Evolutionary conservation across 2,888 invertebrate species (phyloP).

Genomic region (Venustoraphidia nigricollis): DNA sequence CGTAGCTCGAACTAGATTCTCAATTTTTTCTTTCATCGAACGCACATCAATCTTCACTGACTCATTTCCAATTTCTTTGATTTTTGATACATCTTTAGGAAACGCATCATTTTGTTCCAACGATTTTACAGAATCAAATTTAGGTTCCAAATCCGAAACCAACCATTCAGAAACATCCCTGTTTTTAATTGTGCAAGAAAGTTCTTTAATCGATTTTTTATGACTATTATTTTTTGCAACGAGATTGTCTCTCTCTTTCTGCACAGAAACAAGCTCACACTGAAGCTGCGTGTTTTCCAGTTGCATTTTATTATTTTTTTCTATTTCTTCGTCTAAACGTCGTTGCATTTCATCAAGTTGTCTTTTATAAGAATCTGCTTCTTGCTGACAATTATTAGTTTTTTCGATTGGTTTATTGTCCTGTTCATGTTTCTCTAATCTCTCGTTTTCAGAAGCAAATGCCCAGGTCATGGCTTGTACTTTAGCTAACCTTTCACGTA

Average conservation of each 20-base stretch:
- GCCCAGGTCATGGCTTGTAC: slow-evolving; percentile 70
- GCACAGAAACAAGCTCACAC: slow-evolving; percentile 57
- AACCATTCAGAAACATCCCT: not conserved
- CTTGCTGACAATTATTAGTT: slow-evolving; percentile 76
- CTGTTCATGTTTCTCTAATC: slow-evolving; percentile 84
- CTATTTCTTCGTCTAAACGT: slow-evolving; percentile 75
- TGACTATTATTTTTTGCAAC: slow-evolving; percentile 68
- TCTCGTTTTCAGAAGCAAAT: slow-evolving; percentile 80
- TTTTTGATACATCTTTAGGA: no score
- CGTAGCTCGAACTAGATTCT: no score
- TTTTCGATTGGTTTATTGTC: slow-evolving; percentile 77
- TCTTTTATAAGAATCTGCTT: slow-evolving; percentile 86
- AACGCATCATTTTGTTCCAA: no score
- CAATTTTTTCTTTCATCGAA: no score
- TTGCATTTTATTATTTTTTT: slow-evolving; percentile 73
- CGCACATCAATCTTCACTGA: no score
- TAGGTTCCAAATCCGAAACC: no score
- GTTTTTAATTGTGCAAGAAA: slow-evolving; percentile 39
- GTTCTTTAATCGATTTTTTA: slow-evolving; percentile 75
- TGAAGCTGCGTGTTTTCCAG: slow-evolving; percentile 74
- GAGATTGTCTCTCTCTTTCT: slow-evolving; percentile 72
- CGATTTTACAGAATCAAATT: no score
- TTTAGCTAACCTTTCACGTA: slow-evolving; percentile 81
- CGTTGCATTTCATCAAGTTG: slow-evolving; percentile 78
- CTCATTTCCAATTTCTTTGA: no score